phyloP scores from a whole-genome alignment of 2,797 vertebrate genomes.

The Triplophysa yarkandensis region DNA sequence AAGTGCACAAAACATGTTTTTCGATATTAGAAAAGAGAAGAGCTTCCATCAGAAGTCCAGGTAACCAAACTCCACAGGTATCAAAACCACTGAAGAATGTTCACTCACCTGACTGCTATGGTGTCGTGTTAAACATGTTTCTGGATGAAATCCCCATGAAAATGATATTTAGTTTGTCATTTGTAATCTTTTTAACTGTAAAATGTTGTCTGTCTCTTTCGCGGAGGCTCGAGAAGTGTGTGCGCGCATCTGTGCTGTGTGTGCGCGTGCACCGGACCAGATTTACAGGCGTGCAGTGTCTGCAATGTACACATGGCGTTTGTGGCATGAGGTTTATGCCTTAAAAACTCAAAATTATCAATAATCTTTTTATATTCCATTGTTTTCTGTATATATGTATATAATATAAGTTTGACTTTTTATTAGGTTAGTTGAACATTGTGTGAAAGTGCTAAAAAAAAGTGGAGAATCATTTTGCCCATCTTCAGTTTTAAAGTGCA shows the following conservation, averaged over 20 bases:
- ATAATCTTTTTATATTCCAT: too few species aligned
- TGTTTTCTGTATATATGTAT: too few species aligned
- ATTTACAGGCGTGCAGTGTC: neutral
- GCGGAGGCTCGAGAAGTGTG: neutral
- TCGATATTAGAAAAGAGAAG: neutral
- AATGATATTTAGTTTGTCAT: too few species aligned
- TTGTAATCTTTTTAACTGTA: conserved; percentile 9
- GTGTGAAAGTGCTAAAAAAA: neutral
- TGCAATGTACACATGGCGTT: neutral
- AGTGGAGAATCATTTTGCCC: neutral
- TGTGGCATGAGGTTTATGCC: too few species aligned
- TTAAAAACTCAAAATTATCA: neutral
- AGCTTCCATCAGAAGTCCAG: conserved; percentile 2
- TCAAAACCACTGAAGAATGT: neutral
- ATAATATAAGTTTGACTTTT: too few species aligned
- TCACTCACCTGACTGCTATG: conserved; percentile 12
- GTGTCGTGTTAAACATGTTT: neutral
- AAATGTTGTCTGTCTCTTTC: neutral
- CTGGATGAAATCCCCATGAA: neutral
- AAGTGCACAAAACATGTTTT: neutral
- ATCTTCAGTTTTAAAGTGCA: conserved; percentile 11
- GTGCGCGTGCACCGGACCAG: neutral
- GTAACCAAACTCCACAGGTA: conserved; percentile 30
- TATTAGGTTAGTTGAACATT: neutral
- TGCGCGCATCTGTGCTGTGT: neutral